Conservation (phyloP, 1,140 invertebrate genomes). For the Bombus superbus region DNA sequence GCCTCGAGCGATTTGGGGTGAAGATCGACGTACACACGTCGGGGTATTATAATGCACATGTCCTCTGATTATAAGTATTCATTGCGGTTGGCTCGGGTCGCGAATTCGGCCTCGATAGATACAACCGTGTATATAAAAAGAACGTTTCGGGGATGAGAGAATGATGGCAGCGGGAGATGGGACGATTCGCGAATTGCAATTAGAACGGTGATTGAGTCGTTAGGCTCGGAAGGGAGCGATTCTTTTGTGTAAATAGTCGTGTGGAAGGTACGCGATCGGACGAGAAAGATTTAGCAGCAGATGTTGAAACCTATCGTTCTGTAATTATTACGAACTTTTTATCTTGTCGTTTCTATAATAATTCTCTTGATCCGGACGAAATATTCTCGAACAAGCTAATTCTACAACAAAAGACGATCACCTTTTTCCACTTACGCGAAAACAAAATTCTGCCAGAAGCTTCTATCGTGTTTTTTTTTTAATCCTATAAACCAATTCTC, state of each 20-base stretch:
- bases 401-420: no score
- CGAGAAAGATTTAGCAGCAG: neutral
- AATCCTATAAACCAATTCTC: no score
- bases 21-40: conserved; percentile 50
- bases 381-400: no score
- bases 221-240: neutral
- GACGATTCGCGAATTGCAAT: conserved; percentile 14
- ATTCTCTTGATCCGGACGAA: no score
- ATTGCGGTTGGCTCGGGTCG: conserved; percentile 39
- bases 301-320: neutral
- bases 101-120: conserved; percentile 8
- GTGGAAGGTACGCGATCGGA: neutral
- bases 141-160: no score
- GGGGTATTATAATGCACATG: conserved; percentile 46
- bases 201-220: neutral
- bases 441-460: neutral
- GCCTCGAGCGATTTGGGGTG: conserved; percentile 56
- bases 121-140: neutral
- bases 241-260: neutral
- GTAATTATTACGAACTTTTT: neutral
- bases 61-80: conserved; percentile 60
- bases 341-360: neutral
- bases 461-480: neutral
- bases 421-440: no score
- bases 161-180: neutral